Conservation (phyloP, 1,140 invertebrate species). For the Anastrepha obliqua region DNA sequence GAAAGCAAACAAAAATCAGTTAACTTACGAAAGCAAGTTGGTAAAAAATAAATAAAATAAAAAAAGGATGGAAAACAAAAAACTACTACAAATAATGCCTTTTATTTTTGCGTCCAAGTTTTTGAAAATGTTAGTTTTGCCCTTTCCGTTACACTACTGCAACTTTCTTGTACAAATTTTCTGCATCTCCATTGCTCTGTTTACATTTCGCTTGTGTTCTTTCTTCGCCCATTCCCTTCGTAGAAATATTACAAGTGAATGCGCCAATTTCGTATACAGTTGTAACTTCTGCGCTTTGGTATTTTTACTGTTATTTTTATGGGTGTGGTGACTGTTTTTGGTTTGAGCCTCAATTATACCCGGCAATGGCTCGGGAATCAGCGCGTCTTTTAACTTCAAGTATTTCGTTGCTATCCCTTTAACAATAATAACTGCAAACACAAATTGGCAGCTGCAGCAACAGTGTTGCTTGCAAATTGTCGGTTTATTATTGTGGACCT, state of each 20-base stretch:
- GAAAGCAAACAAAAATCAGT: conserved; percentile 28
- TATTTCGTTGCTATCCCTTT: background rate
- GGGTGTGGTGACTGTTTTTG: background rate
- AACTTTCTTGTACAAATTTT: background rate
- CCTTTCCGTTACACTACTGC: background rate
- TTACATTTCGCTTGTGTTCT: background rate
- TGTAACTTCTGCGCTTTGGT: background rate
- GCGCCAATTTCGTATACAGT: background rate
- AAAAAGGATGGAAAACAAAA: too few species aligned
- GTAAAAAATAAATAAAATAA: background rate
- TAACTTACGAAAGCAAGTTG: conserved; percentile 17
- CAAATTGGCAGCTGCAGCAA: background rate
- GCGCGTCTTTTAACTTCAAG: background rate
- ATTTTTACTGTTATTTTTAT: background rate
- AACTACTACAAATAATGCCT: background rate
- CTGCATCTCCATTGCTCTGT: background rate
- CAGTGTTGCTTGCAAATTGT: conserved; percentile 48
- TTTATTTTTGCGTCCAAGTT: conserved; percentile 33
- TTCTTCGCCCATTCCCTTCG: background rate
- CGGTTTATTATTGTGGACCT: conserved; percentile 26
- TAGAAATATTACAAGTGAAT: too few species aligned
- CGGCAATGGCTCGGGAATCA: background rate
- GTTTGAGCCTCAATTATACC: background rate
- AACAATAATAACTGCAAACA: background rate
- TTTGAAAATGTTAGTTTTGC: background rate